Conservation (phyloP, 2,797 vertebrate species). For the Pseudochirops corinnae region DNA sequence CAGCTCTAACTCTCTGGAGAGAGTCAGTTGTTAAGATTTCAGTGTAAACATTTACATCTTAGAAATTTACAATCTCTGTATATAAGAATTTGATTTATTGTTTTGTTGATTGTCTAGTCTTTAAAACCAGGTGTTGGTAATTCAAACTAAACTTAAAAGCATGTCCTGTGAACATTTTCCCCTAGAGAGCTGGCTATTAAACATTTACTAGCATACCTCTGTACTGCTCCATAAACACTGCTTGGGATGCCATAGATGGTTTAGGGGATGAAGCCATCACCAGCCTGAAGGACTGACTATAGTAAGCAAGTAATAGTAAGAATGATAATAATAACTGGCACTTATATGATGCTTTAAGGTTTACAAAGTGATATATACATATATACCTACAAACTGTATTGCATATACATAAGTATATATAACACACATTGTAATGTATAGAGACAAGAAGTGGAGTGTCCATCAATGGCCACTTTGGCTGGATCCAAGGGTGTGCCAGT, state of each 20-base stretch:
- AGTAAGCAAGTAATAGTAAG: background rate
- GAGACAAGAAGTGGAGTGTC: no score
- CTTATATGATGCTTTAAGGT: background rate
- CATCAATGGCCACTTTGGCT: no score
- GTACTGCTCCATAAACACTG: background rate
- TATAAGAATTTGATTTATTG: background rate
- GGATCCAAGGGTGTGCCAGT: no score
- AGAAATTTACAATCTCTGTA: background rate
- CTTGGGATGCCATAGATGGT: background rate
- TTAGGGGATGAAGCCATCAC: background rate
- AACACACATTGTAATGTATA: no score
- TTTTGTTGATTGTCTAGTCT: background rate
- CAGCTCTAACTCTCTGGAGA: background rate
- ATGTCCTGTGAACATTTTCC: background rate
- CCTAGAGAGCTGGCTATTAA: background rate
- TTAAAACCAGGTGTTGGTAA: background rate
- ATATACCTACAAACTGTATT: no score
- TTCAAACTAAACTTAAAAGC: background rate
- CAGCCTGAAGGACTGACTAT: background rate
- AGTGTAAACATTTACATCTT: background rate
- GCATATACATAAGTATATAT: no score
- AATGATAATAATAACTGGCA: background rate
- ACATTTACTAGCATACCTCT: background rate
- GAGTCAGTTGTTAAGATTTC: background rate
- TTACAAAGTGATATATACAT: background rate